These are phyloP conservation scores for Unio delphinus DNA, from an alignment of 2,888 invertebrate species.

Conservation along the genomic window DNA sequence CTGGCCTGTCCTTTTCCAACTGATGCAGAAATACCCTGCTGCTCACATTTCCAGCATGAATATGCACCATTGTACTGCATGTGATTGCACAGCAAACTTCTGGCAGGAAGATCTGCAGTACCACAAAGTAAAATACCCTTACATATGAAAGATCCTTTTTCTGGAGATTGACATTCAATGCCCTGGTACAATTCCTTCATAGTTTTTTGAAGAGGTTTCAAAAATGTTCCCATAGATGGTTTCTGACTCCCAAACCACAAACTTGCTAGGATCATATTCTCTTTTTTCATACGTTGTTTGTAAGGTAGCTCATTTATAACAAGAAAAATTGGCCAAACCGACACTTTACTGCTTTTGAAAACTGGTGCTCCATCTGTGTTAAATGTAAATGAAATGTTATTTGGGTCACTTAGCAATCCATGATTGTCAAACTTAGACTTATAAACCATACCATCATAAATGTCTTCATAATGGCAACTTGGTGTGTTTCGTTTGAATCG, in stretches of 20 bases:
- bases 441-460: too few species aligned
- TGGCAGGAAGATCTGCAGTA: slow-evolving; percentile 26
- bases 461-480: too few species aligned
- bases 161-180: slow-evolving; percentile 1
- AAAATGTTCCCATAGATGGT: too few species aligned
- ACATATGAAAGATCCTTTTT: slow-evolving; percentile 9
- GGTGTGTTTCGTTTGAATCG: too few species aligned
- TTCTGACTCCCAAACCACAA: too few species aligned
- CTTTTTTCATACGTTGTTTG: neutral
- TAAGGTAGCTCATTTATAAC: slow-evolving; percentile 15
- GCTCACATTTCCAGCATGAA: too few species aligned
- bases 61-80: too few species aligned
- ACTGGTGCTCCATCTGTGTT: slow-evolving; percentile 21
- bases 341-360: slow-evolving; percentile 14
- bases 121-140: slow-evolving; percentile 12
- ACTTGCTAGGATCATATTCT: too few species aligned
- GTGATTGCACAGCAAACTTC: slow-evolving; percentile 10
- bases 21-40: too few species aligned
- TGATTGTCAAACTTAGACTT: neutral
- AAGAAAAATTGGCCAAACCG: slow-evolving; percentile 21
- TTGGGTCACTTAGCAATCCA: neutral
- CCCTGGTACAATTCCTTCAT: too few species aligned
- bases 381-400: slow-evolving; percentile 11
- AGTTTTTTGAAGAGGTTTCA: too few species aligned
- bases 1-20: too few species aligned